Evolutionary conservation across 2,113 vertebrate species (phyloP).

Genomic region (Dendropsophus ebraccatus): DNA sequence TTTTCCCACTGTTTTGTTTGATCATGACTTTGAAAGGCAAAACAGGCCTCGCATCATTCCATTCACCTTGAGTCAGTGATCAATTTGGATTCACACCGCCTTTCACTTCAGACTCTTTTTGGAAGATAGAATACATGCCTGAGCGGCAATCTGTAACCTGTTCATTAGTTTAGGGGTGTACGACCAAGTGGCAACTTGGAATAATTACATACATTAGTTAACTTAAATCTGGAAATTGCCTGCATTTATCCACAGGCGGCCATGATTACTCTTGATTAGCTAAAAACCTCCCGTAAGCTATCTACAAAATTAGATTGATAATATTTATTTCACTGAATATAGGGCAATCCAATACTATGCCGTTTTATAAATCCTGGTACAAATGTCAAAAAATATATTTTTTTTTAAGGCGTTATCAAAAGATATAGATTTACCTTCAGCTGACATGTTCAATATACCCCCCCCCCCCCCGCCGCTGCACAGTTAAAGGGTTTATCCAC

Average conservation of each 20-base stretch:
- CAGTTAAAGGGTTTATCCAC: too few relatives aligned
- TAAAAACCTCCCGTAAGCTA: background rate
- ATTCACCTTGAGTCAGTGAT: slow-evolving; percentile 49
- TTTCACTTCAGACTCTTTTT: slow-evolving; percentile 31
- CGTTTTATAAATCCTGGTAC: background rate
- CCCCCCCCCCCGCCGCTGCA: too few relatives aligned
- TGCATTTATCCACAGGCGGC: slow-evolving; percentile 15
- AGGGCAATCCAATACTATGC: background rate
- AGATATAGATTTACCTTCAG: too few relatives aligned
- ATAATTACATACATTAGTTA: slow-evolving; percentile 31
- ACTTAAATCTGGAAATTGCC: slow-evolving; percentile 1
- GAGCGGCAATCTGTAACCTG: background rate
- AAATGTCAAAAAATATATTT: too few relatives aligned
- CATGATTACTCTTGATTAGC: slow-evolving; percentile 34
- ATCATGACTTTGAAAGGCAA: slow-evolving; percentile 18
- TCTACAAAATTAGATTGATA: background rate
- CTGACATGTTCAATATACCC: too few relatives aligned
- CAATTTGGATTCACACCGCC: slow-evolving; percentile 7
- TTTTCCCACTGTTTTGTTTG: slow-evolving; percentile 25
- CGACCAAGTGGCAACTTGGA: background rate
- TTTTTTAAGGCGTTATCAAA: too few relatives aligned
- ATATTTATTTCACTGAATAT: background rate
- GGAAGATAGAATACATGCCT: slow-evolving; percentile 3
- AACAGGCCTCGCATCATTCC: slow-evolving; percentile 49
- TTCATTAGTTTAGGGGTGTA: background rate